Base-by-base conservation (phyloP, 2,113 vertebrate genomes). In the Galemys pyrenaicus region DNA sequence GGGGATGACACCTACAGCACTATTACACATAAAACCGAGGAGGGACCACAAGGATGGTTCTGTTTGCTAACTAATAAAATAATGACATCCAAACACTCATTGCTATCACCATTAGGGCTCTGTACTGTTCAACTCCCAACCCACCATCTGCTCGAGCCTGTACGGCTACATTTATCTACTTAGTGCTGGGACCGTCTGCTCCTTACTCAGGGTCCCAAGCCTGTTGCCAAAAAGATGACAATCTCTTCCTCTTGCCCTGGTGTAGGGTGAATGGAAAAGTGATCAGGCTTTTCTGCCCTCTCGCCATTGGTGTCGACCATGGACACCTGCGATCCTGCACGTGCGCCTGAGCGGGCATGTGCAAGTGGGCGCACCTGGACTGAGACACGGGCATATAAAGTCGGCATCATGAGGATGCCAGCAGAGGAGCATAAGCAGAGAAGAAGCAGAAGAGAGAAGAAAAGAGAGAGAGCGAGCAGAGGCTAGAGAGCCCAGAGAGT, bases 51-150 rank as follows among this genome's bases (percentile, higher is more conserved):
- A 94, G 94, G 85, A 92, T 28, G 87, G 81, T 22, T 95, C 96
- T 97, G 97, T 97, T 97, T 97, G 96, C 96, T 96, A 95, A 97
- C 96, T 97, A 96, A 97, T 94, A 97, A 97, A 94, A 97, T 95
- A 96, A 96, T 94, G 92, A 96, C 94, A 96, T 90, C 93, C 95
- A 97, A 96, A 97, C 92, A 94, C 51, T 96, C 75, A 85, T 2
- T 96, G 92, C 87, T 91, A 95, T 92, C 95, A 96, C 94, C 93
- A 96, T 92, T 96, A 94, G 93, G 94, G 90, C 93, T 96, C 88
- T 73, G 78, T 92, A 93, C 81, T 92, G 96, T 78, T 95, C 96
- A 89, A 49, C 77, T 96, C 94, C 96, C 96, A 97, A 90, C 62
- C 71, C 9, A 26, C 97, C 97, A 97, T 97, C 97, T 97, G 97